A percentile compares a stretch with the other conserved stretches of the same genome.
phyloP scores from a whole-genome alignment of 2,113 vertebrate genomes.

The Alligator mississippiensis region DNA sequence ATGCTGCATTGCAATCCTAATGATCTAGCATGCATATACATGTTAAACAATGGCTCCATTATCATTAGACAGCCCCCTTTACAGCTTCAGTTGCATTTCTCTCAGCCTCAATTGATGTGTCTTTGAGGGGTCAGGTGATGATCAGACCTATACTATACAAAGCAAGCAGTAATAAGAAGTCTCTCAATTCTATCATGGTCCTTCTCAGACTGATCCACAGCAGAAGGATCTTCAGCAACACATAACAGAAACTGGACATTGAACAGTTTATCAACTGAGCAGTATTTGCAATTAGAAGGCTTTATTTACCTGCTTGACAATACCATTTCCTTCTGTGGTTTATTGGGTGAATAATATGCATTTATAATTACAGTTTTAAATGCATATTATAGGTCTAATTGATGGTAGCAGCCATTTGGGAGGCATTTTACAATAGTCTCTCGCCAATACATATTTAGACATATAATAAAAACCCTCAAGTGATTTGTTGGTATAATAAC shows the following conservation, averaged over 20 bases:
- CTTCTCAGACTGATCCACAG: background rate
- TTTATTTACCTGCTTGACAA: background rate
- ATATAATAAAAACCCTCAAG: background rate
- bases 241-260: background rate
- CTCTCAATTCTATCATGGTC: background rate
- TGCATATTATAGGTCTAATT: background rate
- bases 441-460: background rate
- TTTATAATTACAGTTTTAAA: background rate
- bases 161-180: background rate
- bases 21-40: background rate
- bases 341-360: background rate
- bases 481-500: background rate
- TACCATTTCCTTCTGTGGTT: background rate
- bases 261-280: background rate
- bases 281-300: background rate
- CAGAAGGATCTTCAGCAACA: background rate
- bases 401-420: background rate
- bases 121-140: background rate
- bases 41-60: background rate
- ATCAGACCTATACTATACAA: background rate
- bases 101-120: rapidly evolving
- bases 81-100: background rate
- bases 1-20: background rate
- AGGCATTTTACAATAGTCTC: background rate
- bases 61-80: background rate